A percentile compares a stretch with the other conserved stretches of the same genome.
Evolutionary conservation across 2,888 invertebrate genomes (phyloP).

Genomic region (Andrena minutula): DNA sequence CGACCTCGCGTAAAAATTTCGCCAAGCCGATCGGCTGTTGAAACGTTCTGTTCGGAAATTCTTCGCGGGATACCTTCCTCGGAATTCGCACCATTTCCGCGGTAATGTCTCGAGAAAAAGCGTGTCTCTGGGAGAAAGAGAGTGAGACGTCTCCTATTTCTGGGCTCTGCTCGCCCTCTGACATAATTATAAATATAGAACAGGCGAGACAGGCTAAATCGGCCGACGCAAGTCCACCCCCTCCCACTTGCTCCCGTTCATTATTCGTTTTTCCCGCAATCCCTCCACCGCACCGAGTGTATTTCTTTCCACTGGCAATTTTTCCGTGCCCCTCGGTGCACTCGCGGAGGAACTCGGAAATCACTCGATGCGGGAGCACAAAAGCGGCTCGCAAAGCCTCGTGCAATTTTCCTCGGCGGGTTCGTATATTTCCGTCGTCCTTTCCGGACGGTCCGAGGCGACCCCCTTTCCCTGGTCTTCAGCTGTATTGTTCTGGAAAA

Average conservation of each 20-base stretch:
- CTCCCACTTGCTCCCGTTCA: constrained; percentile 15
- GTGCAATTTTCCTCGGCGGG: constrained; percentile 62
- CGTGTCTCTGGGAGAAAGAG: background rate
- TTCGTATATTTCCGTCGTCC: constrained; percentile 47
- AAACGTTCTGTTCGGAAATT: background rate
- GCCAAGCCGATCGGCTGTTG: background rate
- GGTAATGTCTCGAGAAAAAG: constrained; percentile 10
- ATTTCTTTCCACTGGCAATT: constrained; percentile 47
- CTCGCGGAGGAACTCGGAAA: constrained; percentile 60
- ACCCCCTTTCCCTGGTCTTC: background rate
- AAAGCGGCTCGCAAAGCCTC: constrained; percentile 57
- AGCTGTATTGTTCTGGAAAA: background rate
- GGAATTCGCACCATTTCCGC: constrained; percentile 10
- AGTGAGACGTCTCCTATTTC: constrained; percentile 52
- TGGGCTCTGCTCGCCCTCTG: constrained; percentile 73
- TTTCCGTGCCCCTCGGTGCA: constrained; percentile 35
- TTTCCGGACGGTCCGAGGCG: constrained; percentile 35
- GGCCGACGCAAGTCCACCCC: constrained; percentile 57
- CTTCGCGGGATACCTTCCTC: background rate
- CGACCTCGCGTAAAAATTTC: background rate
- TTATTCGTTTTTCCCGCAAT: constrained; percentile 30
- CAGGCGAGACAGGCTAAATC: constrained; percentile 77
- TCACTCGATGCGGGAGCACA: constrained; percentile 58
- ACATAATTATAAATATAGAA: constrained; percentile 83
- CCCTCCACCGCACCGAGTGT: constrained; percentile 23